Percentiles rank a stretch among this genome's conserved stretches.
These are phyloP conservation scores for Zeugodacus cucurbitae DNA, from an alignment of 1,140 invertebrate species.

Conservation along the genomic window DNA sequence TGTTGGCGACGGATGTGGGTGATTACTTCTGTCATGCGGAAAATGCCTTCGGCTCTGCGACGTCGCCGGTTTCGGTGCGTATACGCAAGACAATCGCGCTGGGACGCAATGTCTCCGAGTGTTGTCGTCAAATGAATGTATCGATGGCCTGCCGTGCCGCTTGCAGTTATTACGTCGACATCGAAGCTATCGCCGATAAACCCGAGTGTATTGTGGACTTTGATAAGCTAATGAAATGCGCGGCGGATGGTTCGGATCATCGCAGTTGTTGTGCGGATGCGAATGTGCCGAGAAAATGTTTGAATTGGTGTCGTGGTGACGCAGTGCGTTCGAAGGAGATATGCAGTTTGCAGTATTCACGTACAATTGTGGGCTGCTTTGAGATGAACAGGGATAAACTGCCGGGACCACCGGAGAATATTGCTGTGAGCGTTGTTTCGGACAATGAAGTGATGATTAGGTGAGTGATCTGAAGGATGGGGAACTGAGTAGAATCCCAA, in stretches of 20 bases:
- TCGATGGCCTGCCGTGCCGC: conserved; percentile 79
- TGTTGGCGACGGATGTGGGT: conserved; percentile 76
- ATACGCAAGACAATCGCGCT: conserved; percentile 71
- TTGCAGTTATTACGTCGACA: conserved; percentile 84
- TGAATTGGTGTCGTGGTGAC: conserved; percentile 78
- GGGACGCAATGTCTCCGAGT: conserved; percentile 77
- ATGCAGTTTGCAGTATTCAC: conserved; percentile 78
- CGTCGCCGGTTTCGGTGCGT: conserved; percentile 77
- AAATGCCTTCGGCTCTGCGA: conserved; percentile 79
- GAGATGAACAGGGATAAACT: conserved; percentile 80
- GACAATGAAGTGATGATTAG: conserved; percentile 61
- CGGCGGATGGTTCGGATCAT: conserved; percentile 83
- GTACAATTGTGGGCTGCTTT: conserved; percentile 82
- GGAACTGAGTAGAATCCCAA: not conserved
- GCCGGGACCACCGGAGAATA: conserved; percentile 81
- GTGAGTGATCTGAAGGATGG: conserved; percentile 47
- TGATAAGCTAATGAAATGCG: conserved; percentile 88
- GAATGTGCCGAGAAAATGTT: conserved; percentile 78
- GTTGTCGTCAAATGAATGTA: conserved; percentile 81
- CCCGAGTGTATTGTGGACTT: conserved; percentile 84
- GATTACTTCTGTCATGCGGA: conserved; percentile 85
- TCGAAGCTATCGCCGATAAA: conserved; percentile 80
- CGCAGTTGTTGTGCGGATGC: conserved; percentile 80
- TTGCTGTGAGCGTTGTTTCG: conserved; percentile 71
- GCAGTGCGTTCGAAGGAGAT: conserved; percentile 72